Conservation (phyloP, 2,888 invertebrate genomes). For the Stenolophus ochropezus region DNA sequence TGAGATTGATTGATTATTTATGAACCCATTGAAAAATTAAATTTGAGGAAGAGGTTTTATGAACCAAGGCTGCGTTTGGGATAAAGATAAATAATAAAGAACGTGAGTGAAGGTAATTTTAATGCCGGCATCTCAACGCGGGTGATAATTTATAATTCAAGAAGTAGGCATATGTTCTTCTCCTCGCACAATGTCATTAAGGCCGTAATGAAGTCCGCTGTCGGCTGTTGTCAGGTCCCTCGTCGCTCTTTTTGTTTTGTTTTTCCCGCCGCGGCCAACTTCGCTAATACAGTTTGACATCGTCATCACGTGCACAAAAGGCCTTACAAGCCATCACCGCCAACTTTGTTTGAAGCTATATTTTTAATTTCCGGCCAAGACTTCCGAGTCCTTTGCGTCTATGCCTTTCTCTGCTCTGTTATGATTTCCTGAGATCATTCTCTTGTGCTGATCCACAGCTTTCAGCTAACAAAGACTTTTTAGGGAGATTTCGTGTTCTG, state of each 20-base stretch:
- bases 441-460: conserved; percentile 34
- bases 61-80: background rate
- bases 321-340: conserved; percentile 38
- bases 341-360: conserved; percentile 46
- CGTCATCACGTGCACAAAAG: conserved; percentile 46
- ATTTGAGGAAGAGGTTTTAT: background rate
- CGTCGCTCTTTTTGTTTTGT: conserved; percentile 30
- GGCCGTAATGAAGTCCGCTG: conserved; percentile 18
- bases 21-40: background rate
- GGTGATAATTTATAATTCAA: conserved; percentile 25
- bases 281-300: conserved; percentile 46
- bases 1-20: background rate
- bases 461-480: conserved; percentile 7
- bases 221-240: conserved; percentile 35
- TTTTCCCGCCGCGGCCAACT: conserved; percentile 38
- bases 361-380: conserved; percentile 46
- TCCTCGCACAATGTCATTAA: conserved; percentile 29
- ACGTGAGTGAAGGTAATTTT: background rate
- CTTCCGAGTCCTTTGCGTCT: conserved; percentile 43
- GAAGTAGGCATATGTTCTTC: conserved; percentile 27
- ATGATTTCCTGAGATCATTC: conserved; percentile 45
- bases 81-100: conserved; percentile 19
- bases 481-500: conserved; percentile 19
- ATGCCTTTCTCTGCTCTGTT: conserved; percentile 23
- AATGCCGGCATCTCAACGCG: background rate